These are phyloP conservation scores for Propsilocerus akamusi DNA, from an alignment of 1,140 invertebrate genomes.

Conservation along the genomic window DNA sequence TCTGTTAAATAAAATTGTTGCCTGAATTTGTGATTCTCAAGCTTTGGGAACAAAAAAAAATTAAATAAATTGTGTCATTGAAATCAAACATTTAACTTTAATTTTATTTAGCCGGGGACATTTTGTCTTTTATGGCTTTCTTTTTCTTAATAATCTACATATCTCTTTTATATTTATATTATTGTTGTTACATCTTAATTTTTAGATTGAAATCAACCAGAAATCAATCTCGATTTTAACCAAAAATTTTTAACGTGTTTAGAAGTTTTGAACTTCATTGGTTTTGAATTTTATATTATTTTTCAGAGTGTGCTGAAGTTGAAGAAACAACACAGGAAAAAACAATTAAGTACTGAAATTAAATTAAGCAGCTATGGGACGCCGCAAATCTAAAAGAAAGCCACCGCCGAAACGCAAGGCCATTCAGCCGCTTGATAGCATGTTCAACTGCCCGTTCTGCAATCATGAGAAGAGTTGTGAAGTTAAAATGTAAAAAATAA, in stretches of 20 bases:
- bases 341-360: neutral
- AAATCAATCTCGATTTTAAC: no score
- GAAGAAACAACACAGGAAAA: no score
- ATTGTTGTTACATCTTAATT: no score
- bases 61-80: neutral
- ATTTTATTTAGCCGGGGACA: no score
- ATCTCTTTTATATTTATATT: no score
- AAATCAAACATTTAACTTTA: neutral
- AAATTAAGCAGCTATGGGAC: conserved; percentile 49
- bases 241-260: no score
- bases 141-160: no score
- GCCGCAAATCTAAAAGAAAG: conserved; percentile 92
- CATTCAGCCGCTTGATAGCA: conserved; percentile 82
- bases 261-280: no score
- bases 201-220: no score
- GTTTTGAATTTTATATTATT: no score
- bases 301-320: no score
- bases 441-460: conserved; percentile 99
- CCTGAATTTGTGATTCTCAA: neutral
- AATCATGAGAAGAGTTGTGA: conserved; percentile 99
- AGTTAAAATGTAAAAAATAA: conserved; percentile 90
- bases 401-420: conserved; percentile 87
- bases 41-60: neutral
- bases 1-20: neutral
- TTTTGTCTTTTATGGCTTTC: no score